Conservation (phyloP, 2,888 invertebrate genomes). For the Lucinisca nassula region DNA sequence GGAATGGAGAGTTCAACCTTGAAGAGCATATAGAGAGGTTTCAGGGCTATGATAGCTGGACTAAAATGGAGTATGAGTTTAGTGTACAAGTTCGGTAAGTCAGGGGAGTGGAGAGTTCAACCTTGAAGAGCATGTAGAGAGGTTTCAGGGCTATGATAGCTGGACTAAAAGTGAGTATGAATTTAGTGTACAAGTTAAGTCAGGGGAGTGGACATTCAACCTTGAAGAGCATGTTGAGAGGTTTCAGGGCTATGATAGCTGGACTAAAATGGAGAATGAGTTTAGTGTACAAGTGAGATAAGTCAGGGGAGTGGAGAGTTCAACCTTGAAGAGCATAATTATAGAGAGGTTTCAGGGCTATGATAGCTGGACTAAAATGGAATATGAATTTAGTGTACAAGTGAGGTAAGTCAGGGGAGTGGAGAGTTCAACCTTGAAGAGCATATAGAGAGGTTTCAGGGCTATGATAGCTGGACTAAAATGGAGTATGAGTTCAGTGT, state of each 20-base stretch:
- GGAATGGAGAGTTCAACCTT: too few relatives aligned
- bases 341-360: conserved; percentile 80
- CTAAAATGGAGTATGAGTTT: conserved; percentile 79
- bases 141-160: conserved; percentile 80
- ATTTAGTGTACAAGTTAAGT: conserved; percentile 83
- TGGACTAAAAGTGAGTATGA: conserved; percentile 82
- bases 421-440: conserved; percentile 76
- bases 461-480: conserved; percentile 82
- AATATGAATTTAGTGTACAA: conserved; percentile 81
- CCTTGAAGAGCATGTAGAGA: conserved; percentile 77
- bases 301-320: too few relatives aligned
- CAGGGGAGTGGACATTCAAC: too few relatives aligned
- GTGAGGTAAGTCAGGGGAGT: conserved; percentile 82
- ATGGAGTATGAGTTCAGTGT: conserved; percentile 81
- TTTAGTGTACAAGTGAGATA: conserved; percentile 83
- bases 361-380: conserved; percentile 81
- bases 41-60: conserved; percentile 82
- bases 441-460: conserved; percentile 78
- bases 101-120: too few relatives aligned
- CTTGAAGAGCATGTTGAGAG: conserved; percentile 78
- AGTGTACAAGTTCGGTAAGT: conserved; percentile 82
- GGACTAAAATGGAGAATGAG: conserved; percentile 80
- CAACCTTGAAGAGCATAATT: conserved; percentile 76
- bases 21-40: conserved; percentile 80
- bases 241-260: conserved; percentile 81